Base-by-base conservation (phyloP, 2,888 invertebrate species). In the Petrolisthes manimaculis region DNA sequence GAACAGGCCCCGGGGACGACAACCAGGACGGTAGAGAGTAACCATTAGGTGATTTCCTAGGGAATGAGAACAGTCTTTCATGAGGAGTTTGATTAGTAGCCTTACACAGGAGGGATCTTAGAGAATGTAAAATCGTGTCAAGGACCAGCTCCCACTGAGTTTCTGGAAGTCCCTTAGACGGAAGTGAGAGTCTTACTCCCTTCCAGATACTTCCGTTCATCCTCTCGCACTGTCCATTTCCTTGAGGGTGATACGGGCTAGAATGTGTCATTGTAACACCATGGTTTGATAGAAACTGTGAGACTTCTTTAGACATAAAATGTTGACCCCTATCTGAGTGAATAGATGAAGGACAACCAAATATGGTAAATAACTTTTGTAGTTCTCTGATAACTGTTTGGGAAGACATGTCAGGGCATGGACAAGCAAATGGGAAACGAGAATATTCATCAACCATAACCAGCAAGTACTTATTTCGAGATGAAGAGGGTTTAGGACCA, bases 21-120 rank as follows among this genome's bases (percentile, higher is more conserved):
- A 75, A n/a, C 75, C 75, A 75, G 75, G 75, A 24, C 9, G 75
- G 75, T 24, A 75, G 37, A 21, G 75, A 75, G 12, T 24, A 75
- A 9, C 75, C 75, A 24, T 6, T 75, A 75, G 24, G 51, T 37
- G 75, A 24, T 75, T n/a, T 75, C 75, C 75, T 75, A 51, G 75
- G 37, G 75, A 51, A 75, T 5, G 75, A 21, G n/a, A 75, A 75
- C 21, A 75, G 75, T 14, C 75, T 37, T 75, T 75, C 37, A 37
- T 37, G 37, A 37, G 37, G 37, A 37, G 37, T 37, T 37, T 37
- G 37, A 37, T 37, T 37, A 6, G 75, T 75, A n/a, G 75, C 75
- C 5, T 51, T 75, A 51, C 75, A 75, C 37, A 75, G 75, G 37
- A 75, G 75, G 37, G 75, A 75, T 24, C 37, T 8, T 75, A 75